Conservation (phyloP, 2,113 vertebrate species). For the Notarius quadriscutis region DNA sequence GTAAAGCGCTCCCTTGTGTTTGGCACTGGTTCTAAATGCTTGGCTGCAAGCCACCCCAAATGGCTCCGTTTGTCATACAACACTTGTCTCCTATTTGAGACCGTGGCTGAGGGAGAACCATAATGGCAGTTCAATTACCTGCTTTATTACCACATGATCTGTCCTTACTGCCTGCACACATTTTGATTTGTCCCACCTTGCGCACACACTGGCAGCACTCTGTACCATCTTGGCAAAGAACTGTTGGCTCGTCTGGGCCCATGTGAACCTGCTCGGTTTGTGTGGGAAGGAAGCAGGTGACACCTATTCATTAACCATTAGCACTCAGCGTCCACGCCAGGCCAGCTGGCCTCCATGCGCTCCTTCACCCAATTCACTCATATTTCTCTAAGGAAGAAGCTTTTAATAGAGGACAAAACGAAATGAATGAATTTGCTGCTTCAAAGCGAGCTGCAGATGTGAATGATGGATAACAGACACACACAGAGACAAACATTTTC, state of each 20-base stretch:
- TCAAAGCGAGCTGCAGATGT: conserved; percentile 11
- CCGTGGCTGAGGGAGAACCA: conserved; percentile 30
- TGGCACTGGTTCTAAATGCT: conserved; percentile 48
- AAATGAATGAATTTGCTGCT: conserved; percentile 25
- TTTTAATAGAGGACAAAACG: conserved; percentile 23
- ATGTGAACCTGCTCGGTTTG: conserved; percentile 50
- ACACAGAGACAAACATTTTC: not conserved
- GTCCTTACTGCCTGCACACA: conserved; percentile 26
- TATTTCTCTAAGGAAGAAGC: conserved; percentile 20
- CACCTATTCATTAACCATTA: conserved; percentile 62
- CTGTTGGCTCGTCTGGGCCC: conserved; percentile 29
- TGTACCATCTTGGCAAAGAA: conserved; percentile 37
- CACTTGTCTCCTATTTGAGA: conserved; percentile 26
- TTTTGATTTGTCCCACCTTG: conserved; percentile 35
- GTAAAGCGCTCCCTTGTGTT: conserved; percentile 38
- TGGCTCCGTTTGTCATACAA: conserved; percentile 33
- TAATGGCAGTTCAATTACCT: conserved; percentile 28
- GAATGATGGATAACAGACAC: conserved; percentile 23
- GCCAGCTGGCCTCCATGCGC: conserved; percentile 22
- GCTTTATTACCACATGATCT: conserved; percentile 36
- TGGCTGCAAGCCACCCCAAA: conserved; percentile 49
- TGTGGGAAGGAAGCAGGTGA: conserved; percentile 56
- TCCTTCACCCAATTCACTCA: conserved; percentile 22
- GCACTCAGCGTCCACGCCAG: conserved; percentile 39
- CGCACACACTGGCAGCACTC: conserved; percentile 28